Evolutionary conservation across 2,113 vertebrate species (phyloP), one percentile per base, ranked within the genome.

Genomic region (Brienomyrus brachyistius): DNA sequence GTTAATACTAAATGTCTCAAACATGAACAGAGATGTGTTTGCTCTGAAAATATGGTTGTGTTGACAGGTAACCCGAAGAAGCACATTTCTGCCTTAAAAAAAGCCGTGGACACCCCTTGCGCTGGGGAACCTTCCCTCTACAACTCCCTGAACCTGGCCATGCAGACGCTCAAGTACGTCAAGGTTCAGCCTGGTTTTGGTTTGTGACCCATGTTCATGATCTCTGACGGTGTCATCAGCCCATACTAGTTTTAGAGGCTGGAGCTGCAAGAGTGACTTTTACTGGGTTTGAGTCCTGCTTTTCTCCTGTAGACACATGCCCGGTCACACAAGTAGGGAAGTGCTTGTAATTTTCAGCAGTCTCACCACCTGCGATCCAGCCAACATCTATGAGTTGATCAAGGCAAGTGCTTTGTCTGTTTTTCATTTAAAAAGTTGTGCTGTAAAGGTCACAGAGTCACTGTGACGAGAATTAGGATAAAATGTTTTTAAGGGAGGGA

Each of bases 281-380:
- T 84, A 23, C 23, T 9, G 89, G 15, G 13, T 87, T 1, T 11
- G 88, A 0, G 59, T 74, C 47, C 88, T 92, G 62, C 88, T 93
- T 92, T 54, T 92, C 9, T 90, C 54, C 3, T 92, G 70, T 91
- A 99, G 98, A 94, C 98, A 99, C 92, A 97, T 99, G 98, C 98
- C 98, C 9, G 97, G 96, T 92, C 98, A 99, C 89, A 97, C 98
- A 21, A 99, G 98, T 93, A 96, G 97, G 93, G 98, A 99, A 94
- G 94, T 99, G 89, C 95, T 99, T 85, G 92, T 99, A 52, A 95
- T 99, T 94, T 97, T 99, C 92, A 98, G 98, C 94, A 99, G 98
- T 90, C 96, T 99, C 80, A 99, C 98, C 0, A 99, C 98, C 1
- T 99, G 98, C 91, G 98, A 99, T 94, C 98, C 98, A 19, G 95